phyloP scores from a whole-genome alignment of 2,797 vertebrate genomes.

The Oophaga sylvatica region DNA sequence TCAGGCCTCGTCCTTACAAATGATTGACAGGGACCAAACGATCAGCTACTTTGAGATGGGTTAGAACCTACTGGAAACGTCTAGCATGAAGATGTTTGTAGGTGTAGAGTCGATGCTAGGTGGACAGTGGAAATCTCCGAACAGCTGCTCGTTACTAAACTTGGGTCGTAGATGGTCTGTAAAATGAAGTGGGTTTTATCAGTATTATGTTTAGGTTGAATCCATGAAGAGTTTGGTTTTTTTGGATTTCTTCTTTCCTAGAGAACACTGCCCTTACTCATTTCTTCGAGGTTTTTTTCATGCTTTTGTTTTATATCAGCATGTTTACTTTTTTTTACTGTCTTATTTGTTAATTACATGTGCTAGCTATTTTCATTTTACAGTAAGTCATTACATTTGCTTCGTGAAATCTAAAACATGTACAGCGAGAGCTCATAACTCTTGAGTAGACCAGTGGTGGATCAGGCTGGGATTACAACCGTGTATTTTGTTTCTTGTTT shows the following conservation, averaged over 20 bases:
- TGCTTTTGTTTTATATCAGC: not conserved
- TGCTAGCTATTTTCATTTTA: constrained; percentile 11
- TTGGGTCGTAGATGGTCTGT: not conserved
- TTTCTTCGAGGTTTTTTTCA: not conserved
- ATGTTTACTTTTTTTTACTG: constrained; percentile 4
- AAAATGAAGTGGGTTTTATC: constrained; percentile 58
- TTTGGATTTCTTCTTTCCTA: not conserved
- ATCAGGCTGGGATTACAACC: not conserved
- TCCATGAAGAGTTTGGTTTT: not conserved
- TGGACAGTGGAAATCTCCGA: constrained; percentile 9
- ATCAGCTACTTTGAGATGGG: constrained; percentile 46
- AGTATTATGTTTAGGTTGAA: constrained; percentile 71
- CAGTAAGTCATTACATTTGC: constrained; percentile 1
- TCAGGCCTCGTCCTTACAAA: constrained; percentile 70
- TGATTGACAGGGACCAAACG: constrained; percentile 68
- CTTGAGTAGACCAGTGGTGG: not conserved
- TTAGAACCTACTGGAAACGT: constrained; percentile 12
- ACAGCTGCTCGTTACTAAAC: constrained; percentile 7
- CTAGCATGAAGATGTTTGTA: constrained; percentile 15
- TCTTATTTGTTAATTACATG: not conserved
- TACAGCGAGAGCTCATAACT: not conserved
- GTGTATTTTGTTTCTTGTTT: not conserved
- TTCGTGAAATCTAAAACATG: constrained; percentile 4
- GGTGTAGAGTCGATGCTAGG: not conserved
- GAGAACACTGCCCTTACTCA: constrained; percentile 31